phyloP scores from a whole-genome alignment of 1,140 invertebrate genomes.

The Philotrypesis tridentata region DNA sequence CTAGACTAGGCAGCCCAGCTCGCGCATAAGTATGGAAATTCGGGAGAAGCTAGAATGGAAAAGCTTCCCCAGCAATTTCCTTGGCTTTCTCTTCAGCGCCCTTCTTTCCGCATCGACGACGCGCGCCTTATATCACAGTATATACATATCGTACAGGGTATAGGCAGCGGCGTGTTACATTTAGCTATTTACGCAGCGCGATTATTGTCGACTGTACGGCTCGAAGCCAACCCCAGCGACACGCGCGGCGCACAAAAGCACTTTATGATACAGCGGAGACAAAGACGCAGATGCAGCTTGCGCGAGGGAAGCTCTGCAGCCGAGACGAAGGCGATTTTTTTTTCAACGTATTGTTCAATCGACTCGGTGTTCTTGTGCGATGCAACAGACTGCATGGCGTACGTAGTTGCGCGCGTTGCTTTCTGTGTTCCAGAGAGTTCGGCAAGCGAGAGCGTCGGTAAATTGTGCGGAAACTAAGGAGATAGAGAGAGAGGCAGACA shows the following conservation, averaged over 20 bases:
- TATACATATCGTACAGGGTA: not conserved
- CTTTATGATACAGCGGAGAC: slow-evolving; percentile 49
- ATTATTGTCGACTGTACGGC: slow-evolving; percentile 32
- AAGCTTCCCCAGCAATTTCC: slow-evolving; percentile 9
- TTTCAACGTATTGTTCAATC: not conserved
- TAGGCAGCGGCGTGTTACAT: slow-evolving; percentile 23
- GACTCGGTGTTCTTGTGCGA: not conserved
- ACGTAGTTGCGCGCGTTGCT: not conserved
- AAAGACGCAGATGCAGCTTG: slow-evolving; percentile 12
- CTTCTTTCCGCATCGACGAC: not conserved
- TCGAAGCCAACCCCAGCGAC: not conserved
- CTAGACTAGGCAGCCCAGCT: not conserved
- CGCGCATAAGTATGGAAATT: slow-evolving; percentile 41
- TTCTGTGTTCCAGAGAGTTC: slow-evolving; percentile 1
- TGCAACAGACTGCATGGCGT: not conserved
- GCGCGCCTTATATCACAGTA: not conserved
- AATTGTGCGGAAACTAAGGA: slow-evolving; percentile 55
- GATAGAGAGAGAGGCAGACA: too few relatives aligned
- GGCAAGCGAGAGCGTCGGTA: slow-evolving; percentile 49
- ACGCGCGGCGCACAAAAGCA: slow-evolving; percentile 42
- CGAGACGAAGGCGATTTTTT: not conserved
- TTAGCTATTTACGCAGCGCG: slow-evolving; percentile 49
- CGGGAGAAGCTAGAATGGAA: not conserved
- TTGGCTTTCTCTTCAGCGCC: not conserved
- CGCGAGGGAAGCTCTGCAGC: slow-evolving; percentile 25